These are phyloP conservation scores for Cyclophora punctaria DNA, from an alignment of 2,888 invertebrate genomes.

Conservation along the genomic window DNA sequence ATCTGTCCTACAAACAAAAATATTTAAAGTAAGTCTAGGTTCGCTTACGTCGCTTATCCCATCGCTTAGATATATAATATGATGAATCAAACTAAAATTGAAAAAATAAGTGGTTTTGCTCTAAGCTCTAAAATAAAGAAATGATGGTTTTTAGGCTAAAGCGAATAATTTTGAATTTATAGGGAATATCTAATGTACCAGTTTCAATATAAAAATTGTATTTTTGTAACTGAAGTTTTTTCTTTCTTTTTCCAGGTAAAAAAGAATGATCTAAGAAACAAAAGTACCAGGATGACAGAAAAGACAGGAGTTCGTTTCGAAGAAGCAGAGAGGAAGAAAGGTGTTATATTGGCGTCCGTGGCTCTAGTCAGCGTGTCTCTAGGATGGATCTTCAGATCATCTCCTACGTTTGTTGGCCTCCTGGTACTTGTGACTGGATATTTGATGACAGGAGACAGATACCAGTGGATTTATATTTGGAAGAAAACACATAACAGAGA, in stretches of 20 bases:
- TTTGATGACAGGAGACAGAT: conserved; percentile 59
- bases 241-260: conserved; percentile 16
- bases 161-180: neutral
- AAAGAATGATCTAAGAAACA: conserved; percentile 28
- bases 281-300: conserved; percentile 57
- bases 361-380: conserved; percentile 30
- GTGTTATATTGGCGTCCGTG: conserved; percentile 38
- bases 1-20: too few species aligned
- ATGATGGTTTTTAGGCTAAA: neutral
- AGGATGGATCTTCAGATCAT: conserved; percentile 41
- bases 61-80: too few species aligned
- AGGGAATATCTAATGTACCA: too few species aligned
- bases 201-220: neutral
- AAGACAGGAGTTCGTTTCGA: conserved; percentile 58
- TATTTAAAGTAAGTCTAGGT: too few species aligned
- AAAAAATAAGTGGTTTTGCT: too few species aligned
- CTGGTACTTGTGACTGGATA: conserved; percentile 42
- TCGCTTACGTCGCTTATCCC: too few species aligned
- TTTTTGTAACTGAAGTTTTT: too few species aligned
- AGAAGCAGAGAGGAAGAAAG: conserved; percentile 52
- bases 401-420: conserved; percentile 30
- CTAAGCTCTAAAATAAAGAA: too few species aligned
- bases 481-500: conserved; percentile 58
- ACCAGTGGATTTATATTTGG: conserved; percentile 68
- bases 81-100: too few species aligned